These are phyloP conservation scores for Antennarius maculatus DNA, from an alignment of 2,797 vertebrate genomes.

Conservation along the genomic window DNA sequence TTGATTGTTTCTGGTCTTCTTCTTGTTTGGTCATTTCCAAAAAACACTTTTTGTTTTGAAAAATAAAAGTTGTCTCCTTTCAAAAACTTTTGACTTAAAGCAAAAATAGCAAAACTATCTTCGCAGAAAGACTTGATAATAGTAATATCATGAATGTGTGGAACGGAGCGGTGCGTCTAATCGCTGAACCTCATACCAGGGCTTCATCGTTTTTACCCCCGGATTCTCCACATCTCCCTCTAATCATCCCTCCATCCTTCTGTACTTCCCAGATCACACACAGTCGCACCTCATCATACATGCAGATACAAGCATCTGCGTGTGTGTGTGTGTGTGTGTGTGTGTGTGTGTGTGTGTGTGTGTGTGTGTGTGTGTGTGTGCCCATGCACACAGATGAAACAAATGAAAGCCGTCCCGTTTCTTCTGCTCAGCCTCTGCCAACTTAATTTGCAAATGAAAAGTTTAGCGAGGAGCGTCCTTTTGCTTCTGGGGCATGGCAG, in stretches of 20 bases:
- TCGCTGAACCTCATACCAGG: constrained; percentile 16
- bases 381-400: constrained; percentile 45
- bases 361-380: too few relatives aligned
- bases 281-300: constrained; percentile 31
- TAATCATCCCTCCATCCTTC: constrained; percentile 35
- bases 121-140: constrained; percentile 6
- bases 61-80: background rate
- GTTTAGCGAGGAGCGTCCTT: constrained; percentile 77
- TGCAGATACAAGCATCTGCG: constrained; percentile 19
- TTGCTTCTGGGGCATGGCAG: constrained; percentile 78
- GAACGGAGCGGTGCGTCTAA: background rate
- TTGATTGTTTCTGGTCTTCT: too few relatives aligned
- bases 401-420: constrained; percentile 63
- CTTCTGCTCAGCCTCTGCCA: constrained; percentile 74
- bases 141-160: constrained; percentile 1
- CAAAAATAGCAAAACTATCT: background rate
- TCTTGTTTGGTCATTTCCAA: too few relatives aligned
- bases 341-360: too few relatives aligned
- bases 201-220: constrained; percentile 19
- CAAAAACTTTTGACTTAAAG: too few relatives aligned
- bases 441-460: constrained; percentile 87
- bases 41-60: background rate
- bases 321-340: too few relatives aligned
- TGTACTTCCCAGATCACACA: constrained; percentile 38
- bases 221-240: constrained; percentile 26